These are phyloP conservation scores for Drosophila nebulosa DNA, from an alignment of 1,140 invertebrate genomes.

Conservation along the genomic window DNA sequence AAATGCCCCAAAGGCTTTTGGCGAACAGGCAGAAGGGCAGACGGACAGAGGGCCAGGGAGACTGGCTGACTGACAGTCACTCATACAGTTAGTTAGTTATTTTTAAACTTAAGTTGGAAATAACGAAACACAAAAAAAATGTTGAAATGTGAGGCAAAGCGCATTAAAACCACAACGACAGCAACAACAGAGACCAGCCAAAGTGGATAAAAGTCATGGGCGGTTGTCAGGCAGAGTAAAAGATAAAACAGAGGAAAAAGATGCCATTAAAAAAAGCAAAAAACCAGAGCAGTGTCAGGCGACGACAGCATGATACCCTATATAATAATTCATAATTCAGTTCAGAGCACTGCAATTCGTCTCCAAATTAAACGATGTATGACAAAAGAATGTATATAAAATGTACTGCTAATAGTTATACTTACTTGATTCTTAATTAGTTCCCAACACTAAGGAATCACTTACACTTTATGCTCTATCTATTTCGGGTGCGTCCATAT, in stretches of 20 bases:
- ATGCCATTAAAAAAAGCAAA: constrained; percentile 3
- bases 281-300: background rate
- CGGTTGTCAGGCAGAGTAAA: constrained; percentile 2
- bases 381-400: too few species aligned
- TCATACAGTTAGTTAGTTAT: constrained; percentile 45
- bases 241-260: constrained; percentile 10
- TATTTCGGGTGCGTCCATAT: too few species aligned
- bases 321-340: background rate
- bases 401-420: too few species aligned
- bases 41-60: background rate
- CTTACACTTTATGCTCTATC: too few species aligned
- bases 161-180: constrained; percentile 62
- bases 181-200: constrained; percentile 10
- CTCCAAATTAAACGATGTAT: too few species aligned
- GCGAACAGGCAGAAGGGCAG: background rate
- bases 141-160: constrained; percentile 71
- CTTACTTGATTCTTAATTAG: too few species aligned
- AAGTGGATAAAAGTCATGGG: constrained; percentile 34
- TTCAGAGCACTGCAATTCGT: too few species aligned
- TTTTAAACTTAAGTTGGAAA: constrained; percentile 65
- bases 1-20: constrained; percentile 8
- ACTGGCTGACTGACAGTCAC: background rate
- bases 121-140: constrained; percentile 47
- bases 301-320: background rate
- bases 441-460: too few species aligned